Base-by-base conservation (phyloP, 2,888 invertebrate genomes). In the Nemurella pictetii region DNA sequence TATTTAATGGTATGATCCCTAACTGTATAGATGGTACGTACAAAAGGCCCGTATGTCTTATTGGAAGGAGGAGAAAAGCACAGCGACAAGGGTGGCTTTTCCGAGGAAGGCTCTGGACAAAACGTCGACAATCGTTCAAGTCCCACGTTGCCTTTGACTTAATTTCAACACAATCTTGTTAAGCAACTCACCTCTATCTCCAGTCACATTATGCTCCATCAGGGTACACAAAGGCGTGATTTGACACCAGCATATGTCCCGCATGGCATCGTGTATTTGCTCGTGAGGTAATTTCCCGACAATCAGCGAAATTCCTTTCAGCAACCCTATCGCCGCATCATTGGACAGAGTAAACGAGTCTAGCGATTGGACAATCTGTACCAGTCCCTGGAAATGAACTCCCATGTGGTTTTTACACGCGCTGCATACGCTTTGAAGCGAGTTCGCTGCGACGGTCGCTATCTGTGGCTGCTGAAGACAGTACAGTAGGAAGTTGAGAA, bases 381-480 rank as follows among this genome's bases (percentile, higher is more conserved):
- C 85, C 85, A 98, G 91, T 55, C 94, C 93, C 55, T 92, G 92
- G 84, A 96, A 94, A 90, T 97, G 96, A 20, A 92, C 90, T 0
- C 94, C 92, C 94, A 98, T 97, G 88, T 95, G 95, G 84, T 93
- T 91, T 77, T 95, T 94, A 89, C 98, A 98, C 25, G 95, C 94
- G 83, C 94, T 93, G 90, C 98, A 98, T 87, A 98, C 96, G 88
- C 93, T 95, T 90, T 97, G 96, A 83, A 99, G 89, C 0, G 98
- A 95, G 15, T 93, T 93, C 12, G 98, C 97, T 0, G 98, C 96
- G 0, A 96, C 95, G 25, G 94, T 93, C 0, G 96, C 95, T 84
- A 96, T 90, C n/a, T 94, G 94, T 83, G 93, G 92, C 88, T 95
- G 94, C 85, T 94, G 94, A 87, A 97, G 91, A 85, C 95, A 95